Conservation (phyloP, 2,888 invertebrate genomes). For the Temnothorax rugatulus region DNA sequence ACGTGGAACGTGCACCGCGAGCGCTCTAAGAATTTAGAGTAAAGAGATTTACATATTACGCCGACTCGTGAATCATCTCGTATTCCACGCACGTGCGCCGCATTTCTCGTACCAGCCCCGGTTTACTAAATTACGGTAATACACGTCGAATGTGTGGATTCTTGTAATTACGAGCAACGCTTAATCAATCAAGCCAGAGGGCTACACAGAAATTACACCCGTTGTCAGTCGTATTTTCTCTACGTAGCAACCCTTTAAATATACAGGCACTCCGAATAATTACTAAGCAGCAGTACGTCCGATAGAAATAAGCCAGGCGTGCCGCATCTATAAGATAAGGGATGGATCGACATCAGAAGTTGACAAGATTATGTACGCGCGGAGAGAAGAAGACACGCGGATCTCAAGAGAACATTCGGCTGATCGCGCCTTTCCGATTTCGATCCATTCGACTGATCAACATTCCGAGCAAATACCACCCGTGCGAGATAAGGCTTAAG, state of each 20-base stretch:
- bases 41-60: slow-evolving; percentile 19
- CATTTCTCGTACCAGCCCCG: slow-evolving; percentile 29
- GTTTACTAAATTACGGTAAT: slow-evolving; percentile 42
- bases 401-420: not conserved
- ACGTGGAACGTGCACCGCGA: not conserved
- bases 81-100: slow-evolving; percentile 36
- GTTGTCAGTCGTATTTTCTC: not conserved
- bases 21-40: slow-evolving; percentile 28
- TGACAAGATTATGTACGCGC: not conserved
- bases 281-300: slow-evolving; percentile 7
- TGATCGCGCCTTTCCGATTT: not conserved
- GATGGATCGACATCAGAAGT: slow-evolving; percentile 26
- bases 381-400: not conserved
- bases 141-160: slow-evolving; percentile 9
- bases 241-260: slow-evolving; percentile 8
- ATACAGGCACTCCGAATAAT: slow-evolving; percentile 4
- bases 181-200: slow-evolving; percentile 4
- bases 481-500: not conserved
- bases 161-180: slow-evolving; percentile 13
- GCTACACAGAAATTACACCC: slow-evolving; percentile 8
- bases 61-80: slow-evolving; percentile 36
- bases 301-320: slow-evolving; percentile 10
- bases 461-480: not conserved
- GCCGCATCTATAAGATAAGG: not conserved
- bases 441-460: slow-evolving; percentile 31